Evolutionary conservation across 2,797 vertebrate species (phyloP), one percentile per base, ranked within the genome.

Genomic region (Pseudochaenichthys georgianus): DNA sequence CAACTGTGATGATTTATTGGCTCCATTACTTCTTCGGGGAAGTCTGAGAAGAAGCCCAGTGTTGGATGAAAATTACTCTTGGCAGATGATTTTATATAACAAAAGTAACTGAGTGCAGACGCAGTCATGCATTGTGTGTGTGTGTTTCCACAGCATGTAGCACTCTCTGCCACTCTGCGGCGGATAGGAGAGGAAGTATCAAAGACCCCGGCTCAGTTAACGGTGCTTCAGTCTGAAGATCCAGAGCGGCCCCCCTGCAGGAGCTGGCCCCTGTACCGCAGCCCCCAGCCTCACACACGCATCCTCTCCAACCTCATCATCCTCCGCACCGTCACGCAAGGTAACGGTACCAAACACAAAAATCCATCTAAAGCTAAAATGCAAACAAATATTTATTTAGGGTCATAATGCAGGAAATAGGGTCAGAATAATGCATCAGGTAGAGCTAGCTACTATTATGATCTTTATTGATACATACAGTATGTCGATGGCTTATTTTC

Each of bases 281-380:
- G 95, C 81, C 89, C 94, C 63, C 95, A 63, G 86, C 92, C 95
- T 72, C 94, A 95, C 64, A 86, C 96, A 68, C 91, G 95, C 74
- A 92, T 98, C 78, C 82, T 97, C 64, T 96, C 96, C 70, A 94
- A 90, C 64, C 93, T 99, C 83, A 95, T 98, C 90, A 84, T 96
- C 82, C 94, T 98, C 51, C 95, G 89, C 90, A 98, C 96, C 67
- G 87, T 97, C 81, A 96, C 95, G 73, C 96, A 96, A 95, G 97
- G 97, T 97, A 94, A 55, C 15, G 4, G 63, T 15, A 45, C 23
- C 17, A 0, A 55, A 65, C 43, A 50, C 31, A 67, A n/a, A 21
- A 43, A 3, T 3, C 17, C 17, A 62, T 21, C 19, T 62, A 15
- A 7, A 28, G 13, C 8, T 5, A 38, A 77, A 46, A 52, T 42